Conservation (phyloP, 2,888 invertebrate genomes). For the Pristionchus exspectatus region DNA sequence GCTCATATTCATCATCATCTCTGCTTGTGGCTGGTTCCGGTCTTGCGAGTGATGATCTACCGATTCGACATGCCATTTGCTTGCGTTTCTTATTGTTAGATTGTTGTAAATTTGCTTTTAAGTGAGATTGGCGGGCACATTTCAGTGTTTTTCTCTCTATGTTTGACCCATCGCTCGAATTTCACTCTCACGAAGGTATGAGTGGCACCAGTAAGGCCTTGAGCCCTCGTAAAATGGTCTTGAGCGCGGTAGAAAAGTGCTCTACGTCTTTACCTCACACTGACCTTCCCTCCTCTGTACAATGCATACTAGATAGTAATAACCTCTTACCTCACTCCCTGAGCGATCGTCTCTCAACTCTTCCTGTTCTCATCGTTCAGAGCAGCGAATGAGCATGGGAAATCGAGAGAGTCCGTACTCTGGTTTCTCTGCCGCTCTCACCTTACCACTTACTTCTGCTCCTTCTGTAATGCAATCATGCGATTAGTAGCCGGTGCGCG, state of each 20-base stretch:
- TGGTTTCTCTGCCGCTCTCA: slow-evolving; percentile 8
- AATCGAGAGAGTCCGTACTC: not conserved
- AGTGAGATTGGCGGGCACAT: not conserved
- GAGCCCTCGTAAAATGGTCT: not conserved
- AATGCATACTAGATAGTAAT: not conserved
- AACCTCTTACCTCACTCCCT: slow-evolving; percentile 18
- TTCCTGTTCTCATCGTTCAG: too few relatives aligned
- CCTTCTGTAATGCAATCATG: slow-evolving; percentile 43
- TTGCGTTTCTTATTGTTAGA: not conserved
- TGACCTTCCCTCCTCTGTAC: not conserved
- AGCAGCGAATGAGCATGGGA: too few relatives aligned
- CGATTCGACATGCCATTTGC: not conserved
- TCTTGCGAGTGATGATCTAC: not conserved
- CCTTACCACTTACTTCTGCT: not conserved
- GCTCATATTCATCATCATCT: slow-evolving; percentile 22
- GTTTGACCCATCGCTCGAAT: not conserved
- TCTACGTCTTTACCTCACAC: not conserved
- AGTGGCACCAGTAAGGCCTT: slow-evolving; percentile 18
- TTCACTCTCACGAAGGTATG: not conserved
- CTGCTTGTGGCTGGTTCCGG: not conserved
- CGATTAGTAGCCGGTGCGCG: not conserved
- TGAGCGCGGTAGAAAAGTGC: not conserved
- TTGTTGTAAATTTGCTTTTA: not conserved
- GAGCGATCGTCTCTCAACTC: not conserved
- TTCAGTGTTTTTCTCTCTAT: not conserved